Conservation (phyloP, 2,888 invertebrate species). For the Aelia acuminata region DNA sequence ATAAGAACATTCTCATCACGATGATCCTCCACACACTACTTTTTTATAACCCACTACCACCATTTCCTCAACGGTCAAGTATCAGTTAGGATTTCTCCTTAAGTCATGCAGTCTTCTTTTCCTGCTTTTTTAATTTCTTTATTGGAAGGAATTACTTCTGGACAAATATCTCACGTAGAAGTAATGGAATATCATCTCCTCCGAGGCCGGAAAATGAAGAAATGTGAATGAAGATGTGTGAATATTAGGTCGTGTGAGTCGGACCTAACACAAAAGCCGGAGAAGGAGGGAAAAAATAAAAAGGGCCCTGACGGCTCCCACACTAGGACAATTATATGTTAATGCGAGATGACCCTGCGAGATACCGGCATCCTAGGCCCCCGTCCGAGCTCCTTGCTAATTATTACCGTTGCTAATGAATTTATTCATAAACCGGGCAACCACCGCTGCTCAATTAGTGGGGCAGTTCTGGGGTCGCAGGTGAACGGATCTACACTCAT, state of each 20-base stretch:
- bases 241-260: conserved; percentile 55
- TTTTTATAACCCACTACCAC: too few relatives aligned
- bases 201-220: conserved; percentile 23
- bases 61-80: not conserved
- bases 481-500: conserved; percentile 3
- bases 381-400: conserved; percentile 51
- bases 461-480: not conserved
- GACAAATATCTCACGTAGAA: conserved; percentile 40
- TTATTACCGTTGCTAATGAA: conserved; percentile 52
- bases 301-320: conserved; percentile 49
- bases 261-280: not conserved
- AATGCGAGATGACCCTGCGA: conserved; percentile 62
- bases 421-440: conserved; percentile 58
- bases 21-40: not conserved
- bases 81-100: not conserved
- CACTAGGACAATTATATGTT: conserved; percentile 64
- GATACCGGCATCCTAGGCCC: conserved; percentile 53
- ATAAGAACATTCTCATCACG: not conserved
- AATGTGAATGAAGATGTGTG: conserved; percentile 48
- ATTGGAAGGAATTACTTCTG: not conserved
- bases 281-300: too few relatives aligned
- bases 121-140: not conserved
- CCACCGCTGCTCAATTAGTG: conserved; percentile 49
- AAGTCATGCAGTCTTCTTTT: conserved; percentile 1
- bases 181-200: conserved; percentile 22